These are phyloP conservation scores for Agelaius phoeniceus DNA, from an alignment of 2,113 vertebrate species.

Conservation along the genomic window DNA sequence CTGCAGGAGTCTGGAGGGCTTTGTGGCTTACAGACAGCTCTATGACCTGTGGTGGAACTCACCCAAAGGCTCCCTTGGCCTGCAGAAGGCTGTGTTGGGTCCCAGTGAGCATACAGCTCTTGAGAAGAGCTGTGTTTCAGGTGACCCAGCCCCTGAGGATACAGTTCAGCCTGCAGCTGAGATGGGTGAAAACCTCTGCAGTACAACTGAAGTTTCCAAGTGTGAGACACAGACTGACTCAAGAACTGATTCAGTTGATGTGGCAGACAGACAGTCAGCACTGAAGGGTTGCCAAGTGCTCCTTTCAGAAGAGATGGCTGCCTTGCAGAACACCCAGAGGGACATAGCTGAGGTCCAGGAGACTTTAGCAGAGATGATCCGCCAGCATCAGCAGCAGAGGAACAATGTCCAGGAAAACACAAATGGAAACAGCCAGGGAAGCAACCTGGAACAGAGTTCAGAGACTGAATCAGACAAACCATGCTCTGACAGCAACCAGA, in stretches of 20 bases:
- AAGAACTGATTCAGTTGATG: neutral
- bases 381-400: conserved; percentile 83
- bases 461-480: neutral
- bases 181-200: neutral
- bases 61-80: neutral
- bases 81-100: neutral
- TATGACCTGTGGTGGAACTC: conserved; percentile 89
- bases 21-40: conserved; percentile 80
- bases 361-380: conserved; percentile 81
- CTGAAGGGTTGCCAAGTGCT: conserved; percentile 71
- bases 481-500: neutral
- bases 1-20: conserved; percentile 81
- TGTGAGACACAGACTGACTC: neutral
- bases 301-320: conserved; percentile 83
- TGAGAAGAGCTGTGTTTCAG: neutral
- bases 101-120: neutral
- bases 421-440: conserved; percentile 8
- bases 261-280: neutral
- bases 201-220: neutral
- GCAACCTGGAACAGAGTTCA: conserved; percentile 11
- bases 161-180: neutral
- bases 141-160: neutral
- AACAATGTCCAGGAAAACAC: conserved; percentile 55
- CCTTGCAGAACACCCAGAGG: conserved; percentile 79
- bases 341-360: conserved; percentile 79